Evolutionary conservation across 2,113 vertebrate genomes (phyloP).

Genomic region (Odocoileus virginianus): DNA sequence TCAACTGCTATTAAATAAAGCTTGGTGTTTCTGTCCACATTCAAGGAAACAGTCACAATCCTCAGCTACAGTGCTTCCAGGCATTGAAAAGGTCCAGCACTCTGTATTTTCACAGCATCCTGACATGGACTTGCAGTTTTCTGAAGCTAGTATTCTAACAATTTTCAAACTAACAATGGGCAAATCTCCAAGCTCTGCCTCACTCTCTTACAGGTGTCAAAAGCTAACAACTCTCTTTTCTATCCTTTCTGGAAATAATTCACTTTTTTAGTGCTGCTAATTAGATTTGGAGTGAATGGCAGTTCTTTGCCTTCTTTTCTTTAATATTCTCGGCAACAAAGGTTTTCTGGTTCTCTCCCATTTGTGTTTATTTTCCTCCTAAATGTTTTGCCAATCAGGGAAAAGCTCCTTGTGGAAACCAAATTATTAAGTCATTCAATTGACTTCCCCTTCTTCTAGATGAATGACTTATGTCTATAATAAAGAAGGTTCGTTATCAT

Average conservation of each 20-base stretch:
- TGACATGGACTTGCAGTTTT: neutral
- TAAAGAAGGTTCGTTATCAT: conserved; percentile 10
- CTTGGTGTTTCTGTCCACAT: neutral
- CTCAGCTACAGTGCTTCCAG: neutral
- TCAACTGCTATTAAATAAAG: conserved; percentile 28
- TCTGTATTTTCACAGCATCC: conserved; percentile 22
- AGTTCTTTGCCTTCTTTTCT: neutral
- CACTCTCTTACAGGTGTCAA: neutral
- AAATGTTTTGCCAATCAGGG: neutral
- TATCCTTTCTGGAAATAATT: neutral
- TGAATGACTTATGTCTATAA: conserved; percentile 3
- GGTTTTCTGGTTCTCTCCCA: neutral
- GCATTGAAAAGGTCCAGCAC: neutral
- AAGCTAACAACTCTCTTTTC: neutral
- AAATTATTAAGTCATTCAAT: conserved; percentile 16
- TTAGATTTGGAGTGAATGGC: conserved; percentile 17
- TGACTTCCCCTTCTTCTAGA: neutral
- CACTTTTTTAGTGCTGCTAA: neutral
- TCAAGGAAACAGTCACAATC: neutral
- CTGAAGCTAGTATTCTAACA: neutral
- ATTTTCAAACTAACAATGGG: neutral
- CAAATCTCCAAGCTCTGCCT: neutral
- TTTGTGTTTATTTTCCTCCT: conserved; percentile 47
- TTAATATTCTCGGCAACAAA: neutral
- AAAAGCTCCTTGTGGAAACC: neutral